Evolutionary conservation across 2,888 invertebrate genomes (phyloP).

Genomic region (Horisme vitalbata): DNA sequence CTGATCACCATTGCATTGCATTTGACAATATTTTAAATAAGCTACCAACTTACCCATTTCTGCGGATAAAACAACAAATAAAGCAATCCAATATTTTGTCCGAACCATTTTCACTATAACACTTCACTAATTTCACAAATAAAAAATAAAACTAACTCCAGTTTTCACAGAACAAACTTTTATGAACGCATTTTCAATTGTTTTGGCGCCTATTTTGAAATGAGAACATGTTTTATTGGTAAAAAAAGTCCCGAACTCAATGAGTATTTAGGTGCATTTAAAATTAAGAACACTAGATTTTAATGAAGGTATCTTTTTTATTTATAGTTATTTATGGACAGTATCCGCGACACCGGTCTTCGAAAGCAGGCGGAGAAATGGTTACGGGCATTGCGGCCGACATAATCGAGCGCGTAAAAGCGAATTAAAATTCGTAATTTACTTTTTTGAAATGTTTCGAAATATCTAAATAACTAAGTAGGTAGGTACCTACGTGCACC

Average conservation of each 20-base stretch:
- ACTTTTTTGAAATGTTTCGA: neutral
- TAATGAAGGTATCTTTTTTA: too few relatives aligned
- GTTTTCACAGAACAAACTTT: constrained; percentile 6
- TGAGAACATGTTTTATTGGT: neutral
- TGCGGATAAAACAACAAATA: constrained; percentile 43
- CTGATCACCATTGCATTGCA: too few relatives aligned
- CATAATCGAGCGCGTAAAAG: constrained; percentile 2
- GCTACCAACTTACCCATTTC: constrained; percentile 48
- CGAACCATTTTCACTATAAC: constrained; percentile 47
- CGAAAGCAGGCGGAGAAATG: constrained; percentile 33
- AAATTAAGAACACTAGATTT: neutral
- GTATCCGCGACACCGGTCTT: constrained; percentile 19
- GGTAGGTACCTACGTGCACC: too few relatives aligned
- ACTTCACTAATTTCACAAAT: constrained; percentile 9
- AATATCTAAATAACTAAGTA: too few relatives aligned
- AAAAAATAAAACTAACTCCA: constrained; percentile 13
- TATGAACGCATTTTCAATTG: neutral
- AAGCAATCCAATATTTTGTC: constrained; percentile 46
- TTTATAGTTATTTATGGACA: too few relatives aligned
- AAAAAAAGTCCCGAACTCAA: too few relatives aligned
- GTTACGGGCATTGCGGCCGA: neutral
- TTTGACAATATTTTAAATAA: too few relatives aligned
- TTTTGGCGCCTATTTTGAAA: constrained; percentile 5
- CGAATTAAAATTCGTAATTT: constrained; percentile 8
- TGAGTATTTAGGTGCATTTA: too few relatives aligned